Evolutionary conservation across 1,140 invertebrate species (phyloP), one percentile per base, ranked within the genome.

Genomic region (Sycophaga agraensis): DNA sequence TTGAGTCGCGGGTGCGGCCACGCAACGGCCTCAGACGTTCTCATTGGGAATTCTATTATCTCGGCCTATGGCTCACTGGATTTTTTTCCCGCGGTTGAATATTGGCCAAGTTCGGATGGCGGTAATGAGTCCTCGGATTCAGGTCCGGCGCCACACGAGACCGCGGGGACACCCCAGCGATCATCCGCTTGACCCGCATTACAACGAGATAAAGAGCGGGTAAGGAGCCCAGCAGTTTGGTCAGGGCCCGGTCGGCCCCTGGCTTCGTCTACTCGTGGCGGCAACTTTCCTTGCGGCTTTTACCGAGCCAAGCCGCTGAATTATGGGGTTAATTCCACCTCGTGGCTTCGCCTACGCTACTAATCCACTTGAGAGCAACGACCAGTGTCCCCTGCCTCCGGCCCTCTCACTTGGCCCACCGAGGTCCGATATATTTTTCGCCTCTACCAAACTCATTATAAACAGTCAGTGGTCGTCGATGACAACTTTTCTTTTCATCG

Each of bases 301-400:
- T 45, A 51, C 50, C 21, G 42, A 61, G 55, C 62, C 55, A 63
- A 68, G 62, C 65, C 65, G 39, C 62, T 66, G 58, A 68, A 68
- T 68, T 68, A 68, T 63, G 64, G 37, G 58, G 46, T 63, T 57
- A 66, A 66, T 64, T 66, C 59, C 45, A 42, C 34, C 43, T 54
- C 34, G 42, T 40, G 43, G 22, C 14, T 14, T 46, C 45, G 34
- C 59, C 59, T 45, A 48, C 43, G 16, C 42, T 55, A 53, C 59
- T 55, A 60, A 60, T 60, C 49, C 40, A 60, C 49, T 51, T 31
- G 37, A 43, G 39, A 54, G 22, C 17, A 19, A 6, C 34, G 8
- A 21, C 9, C 11, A 11, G n/a, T 26, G 22, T 34, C 8, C n/a
- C 43, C 43, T 57, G 43, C 42, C 6, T 34, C 7, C 35, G 22